Base-by-base conservation (phyloP, 1,140 invertebrate genomes). In the Onthophagus taurus region DNA sequence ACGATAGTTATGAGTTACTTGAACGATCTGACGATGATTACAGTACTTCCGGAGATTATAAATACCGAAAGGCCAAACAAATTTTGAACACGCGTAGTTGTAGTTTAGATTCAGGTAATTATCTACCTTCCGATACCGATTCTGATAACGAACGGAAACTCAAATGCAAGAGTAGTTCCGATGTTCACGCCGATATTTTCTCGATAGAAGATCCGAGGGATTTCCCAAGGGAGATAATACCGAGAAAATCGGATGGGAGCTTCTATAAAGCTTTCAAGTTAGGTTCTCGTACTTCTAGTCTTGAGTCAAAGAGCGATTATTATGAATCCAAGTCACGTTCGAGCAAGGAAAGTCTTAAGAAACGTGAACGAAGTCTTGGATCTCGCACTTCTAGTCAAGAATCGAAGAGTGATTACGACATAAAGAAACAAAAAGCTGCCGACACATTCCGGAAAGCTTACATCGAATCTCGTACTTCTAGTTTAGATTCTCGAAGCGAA, bases 1-100 rank as follows among this genome's bases (percentile, higher is more conserved):
- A 89, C 61, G 87, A 89, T 63, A 89, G 86, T 50, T 91, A 89
- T 62, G 87, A 91, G 57, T 61, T 89, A 11, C 69, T 89, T 30
- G 85, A 90, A 61, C 78, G 81, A 50, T 78, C 76, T 47, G 77
- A 80, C 51, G 76, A 78, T 58, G 77, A 79, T 53, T 68, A 68
- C 47, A 64, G 61, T 45, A 59, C 53, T 0, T 58, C 57, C 4
- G 56, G 48, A 16, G 60, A 61, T 18, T 58, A 51, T 33, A 55
- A 54, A 45, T 54, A 59, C 36, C 23, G 38, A 2, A 57, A 55
- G 26, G 53, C 52, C 45, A 37, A 44, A 16, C 56, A 51, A 34
- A n/a, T n/a, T n/a, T 41, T 52, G 2, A 45, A 57, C 23, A 57
- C 54, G 3, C 70, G 77, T 49, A 80, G 77, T 17, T 79, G 77